Base-by-base conservation (phyloP, 2,113 vertebrate species). In the Protomyctophum bolini region DNA sequence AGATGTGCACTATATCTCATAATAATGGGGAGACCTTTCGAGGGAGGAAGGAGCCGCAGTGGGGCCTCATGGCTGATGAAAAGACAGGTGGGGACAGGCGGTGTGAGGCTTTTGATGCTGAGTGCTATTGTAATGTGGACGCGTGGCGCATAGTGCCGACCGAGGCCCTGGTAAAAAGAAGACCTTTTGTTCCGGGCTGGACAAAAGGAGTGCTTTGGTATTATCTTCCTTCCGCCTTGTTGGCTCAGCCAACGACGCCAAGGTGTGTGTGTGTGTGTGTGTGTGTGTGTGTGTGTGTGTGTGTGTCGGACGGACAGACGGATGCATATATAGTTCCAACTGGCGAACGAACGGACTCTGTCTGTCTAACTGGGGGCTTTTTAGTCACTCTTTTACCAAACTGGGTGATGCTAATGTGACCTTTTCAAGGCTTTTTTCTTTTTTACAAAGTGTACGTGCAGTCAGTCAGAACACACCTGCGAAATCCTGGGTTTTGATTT, bases 181-280 rank as follows among this genome's bases (percentile, higher is more conserved):
- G 9, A 72, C 63, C 66, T 88, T 90, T 89, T 77, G 87, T 91
- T 66, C 72, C 60, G 63, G 70, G 63, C 68, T 41, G 63, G 76
- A 87, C 82, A 83, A 21, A 79, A 76, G 73, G 81, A 73, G 76
- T 41, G 73, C 73, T 66, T 55, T 47, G 67, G 77, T 70, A 0
- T 76, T 73, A 73, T 73, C 66, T 60, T 70, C 83, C 72, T 60
- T 70, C 83, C 70, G 85, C 62, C 81, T 81, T 68, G 33, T 77
- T 63, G 74, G 63, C 41, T 56, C 14, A 7, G 48, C 68, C 47
- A 82, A 86, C 75, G 85, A 83, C 87, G 76, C 59, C 54, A 50
- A n/a, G 62, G 48, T 55, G 47, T 68, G 83, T 70, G 29, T 15
- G 8, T 65, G 70, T 76, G 33, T 21, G 21, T 21, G 48, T 55